Evolutionary conservation across 2,888 invertebrate species (phyloP).

Genomic region (Clanis bilineata): DNA sequence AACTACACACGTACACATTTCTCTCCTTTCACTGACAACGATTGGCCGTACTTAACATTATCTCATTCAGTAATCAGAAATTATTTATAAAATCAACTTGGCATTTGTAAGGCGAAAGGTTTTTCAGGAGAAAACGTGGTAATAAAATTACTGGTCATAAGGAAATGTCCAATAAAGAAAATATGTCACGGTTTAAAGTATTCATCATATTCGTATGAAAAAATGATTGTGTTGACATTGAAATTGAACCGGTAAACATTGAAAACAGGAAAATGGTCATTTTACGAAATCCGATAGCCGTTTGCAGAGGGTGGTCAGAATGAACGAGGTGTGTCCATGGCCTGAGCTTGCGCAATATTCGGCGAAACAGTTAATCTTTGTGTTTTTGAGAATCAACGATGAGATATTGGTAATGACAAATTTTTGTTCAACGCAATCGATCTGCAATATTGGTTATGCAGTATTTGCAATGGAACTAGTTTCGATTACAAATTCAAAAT

Average conservation of each 20-base stretch:
- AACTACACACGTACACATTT: conserved; percentile 60
- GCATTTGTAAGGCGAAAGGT: no score
- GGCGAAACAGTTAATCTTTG: background rate
- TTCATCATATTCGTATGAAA: background rate
- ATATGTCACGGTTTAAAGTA: background rate
- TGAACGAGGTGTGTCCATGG: background rate
- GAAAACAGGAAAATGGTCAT: conserved; percentile 6
- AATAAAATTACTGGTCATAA: background rate
- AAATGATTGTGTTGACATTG: background rate
- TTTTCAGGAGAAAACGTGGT: no score
- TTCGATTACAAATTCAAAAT: background rate
- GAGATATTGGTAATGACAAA: conserved; percentile 26
- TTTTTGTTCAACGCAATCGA: background rate
- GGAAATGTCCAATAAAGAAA: background rate
- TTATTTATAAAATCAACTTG: conserved; percentile 34
- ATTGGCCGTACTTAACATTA: conserved; percentile 30
- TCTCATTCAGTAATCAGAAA: background rate
- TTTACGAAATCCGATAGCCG: background rate
- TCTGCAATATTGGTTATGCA: background rate
- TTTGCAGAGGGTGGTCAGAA: background rate
- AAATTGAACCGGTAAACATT: background rate
- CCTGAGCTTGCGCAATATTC: conserved; percentile 4
- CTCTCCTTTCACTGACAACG: conserved; percentile 66
- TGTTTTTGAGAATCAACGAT: conserved; percentile 31
- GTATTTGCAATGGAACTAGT: background rate